These are phyloP conservation scores for Manis pentadactyla DNA, from an alignment of 2,797 vertebrate genomes.

Conservation along the genomic window DNA sequence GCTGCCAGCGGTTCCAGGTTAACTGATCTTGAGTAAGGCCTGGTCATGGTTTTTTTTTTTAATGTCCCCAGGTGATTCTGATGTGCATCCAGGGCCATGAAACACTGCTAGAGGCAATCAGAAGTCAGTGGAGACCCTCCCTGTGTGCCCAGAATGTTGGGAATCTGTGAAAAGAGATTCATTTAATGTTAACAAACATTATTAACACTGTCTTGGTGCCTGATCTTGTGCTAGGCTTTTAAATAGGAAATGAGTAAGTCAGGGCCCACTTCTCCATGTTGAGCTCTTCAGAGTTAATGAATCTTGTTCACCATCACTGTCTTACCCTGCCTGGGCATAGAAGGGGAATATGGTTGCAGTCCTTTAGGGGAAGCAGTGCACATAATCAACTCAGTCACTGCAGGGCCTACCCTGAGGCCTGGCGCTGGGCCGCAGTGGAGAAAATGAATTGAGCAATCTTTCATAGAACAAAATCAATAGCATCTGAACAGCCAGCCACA, in stretches of 20 bases:
- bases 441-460: constrained; percentile 78
- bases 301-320: constrained; percentile 63
- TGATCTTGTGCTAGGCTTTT: not conserved
- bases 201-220: not conserved
- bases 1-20: not conserved
- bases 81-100: not conserved
- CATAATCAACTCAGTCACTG: constrained; percentile 53
- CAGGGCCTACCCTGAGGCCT: constrained; percentile 47
- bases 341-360: constrained; percentile 17
- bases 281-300: constrained; percentile 18
- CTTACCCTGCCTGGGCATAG: not conserved
- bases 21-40: not conserved
- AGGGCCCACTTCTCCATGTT: constrained; percentile 35
- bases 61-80: not conserved
- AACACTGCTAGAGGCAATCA: not conserved
- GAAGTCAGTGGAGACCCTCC: not conserved
- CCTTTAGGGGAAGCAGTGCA: not conserved
- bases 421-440: not conserved
- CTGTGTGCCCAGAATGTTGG: not conserved
- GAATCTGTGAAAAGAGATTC: constrained; percentile 47
- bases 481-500: constrained; percentile 40
- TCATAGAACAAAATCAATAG: constrained; percentile 76
- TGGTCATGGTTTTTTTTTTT: not conserved
- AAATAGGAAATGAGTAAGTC: constrained; percentile 37
- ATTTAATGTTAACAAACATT: constrained; percentile 34